Evolutionary conservation across 2,797 vertebrate species (phyloP).

Genomic region (Sarcoramphus papa): DNA sequence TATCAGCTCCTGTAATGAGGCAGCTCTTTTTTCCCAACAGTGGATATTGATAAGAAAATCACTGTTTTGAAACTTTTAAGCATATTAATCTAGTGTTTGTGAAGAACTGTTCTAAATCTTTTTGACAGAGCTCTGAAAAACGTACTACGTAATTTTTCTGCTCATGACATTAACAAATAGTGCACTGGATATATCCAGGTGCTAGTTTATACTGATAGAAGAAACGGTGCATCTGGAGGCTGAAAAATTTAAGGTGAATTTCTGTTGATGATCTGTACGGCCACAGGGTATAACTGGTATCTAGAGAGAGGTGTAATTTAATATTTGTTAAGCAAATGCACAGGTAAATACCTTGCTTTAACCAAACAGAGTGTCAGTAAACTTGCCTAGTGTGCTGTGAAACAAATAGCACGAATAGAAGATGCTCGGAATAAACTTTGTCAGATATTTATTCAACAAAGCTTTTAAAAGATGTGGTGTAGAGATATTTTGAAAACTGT

Average conservation of each 20-base stretch:
- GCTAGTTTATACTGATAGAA: not conserved
- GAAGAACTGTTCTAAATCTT: not conserved
- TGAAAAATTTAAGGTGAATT: conserved; percentile 13
- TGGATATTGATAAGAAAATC: not conserved
- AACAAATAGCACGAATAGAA: not conserved
- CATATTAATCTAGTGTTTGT: not conserved
- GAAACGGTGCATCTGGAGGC: not conserved
- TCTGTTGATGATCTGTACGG: not conserved
- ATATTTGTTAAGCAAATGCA: not conserved
- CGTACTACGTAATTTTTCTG: not conserved
- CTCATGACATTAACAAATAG: not conserved
- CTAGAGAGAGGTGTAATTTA: not conserved
- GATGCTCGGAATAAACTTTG: not conserved
- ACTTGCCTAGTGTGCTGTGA: not conserved
- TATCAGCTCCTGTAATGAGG: not conserved
- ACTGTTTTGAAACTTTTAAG: not conserved
- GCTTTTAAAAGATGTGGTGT: not conserved
- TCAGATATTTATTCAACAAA: not conserved
- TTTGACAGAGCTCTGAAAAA: conserved; percentile 37
- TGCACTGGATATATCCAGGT: not conserved
- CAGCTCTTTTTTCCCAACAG: not conserved
- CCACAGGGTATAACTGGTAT: not conserved
- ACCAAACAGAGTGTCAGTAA: not conserved
- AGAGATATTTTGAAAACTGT: not conserved
- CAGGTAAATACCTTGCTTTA: not conserved